Base-by-base conservation (phyloP, 92 coral and sea anemone genomes). In the Chrysogorgia sp. region DNA sequence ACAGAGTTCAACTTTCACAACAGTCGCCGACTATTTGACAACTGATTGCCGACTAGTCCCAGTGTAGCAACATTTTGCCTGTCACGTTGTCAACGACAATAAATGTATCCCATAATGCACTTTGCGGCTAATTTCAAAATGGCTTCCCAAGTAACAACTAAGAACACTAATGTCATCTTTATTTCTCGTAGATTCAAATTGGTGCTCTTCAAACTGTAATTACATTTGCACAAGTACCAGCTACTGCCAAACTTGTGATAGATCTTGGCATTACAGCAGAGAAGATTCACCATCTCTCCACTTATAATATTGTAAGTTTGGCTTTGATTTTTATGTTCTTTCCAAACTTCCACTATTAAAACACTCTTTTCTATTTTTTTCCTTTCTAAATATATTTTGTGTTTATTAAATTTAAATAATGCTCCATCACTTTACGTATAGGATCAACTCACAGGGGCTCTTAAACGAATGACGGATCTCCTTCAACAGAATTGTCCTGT, bases 221-320 rank as follows among this genome's bases (percentile, higher is more conserved):
- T 13, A 26, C 76, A 10, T 69, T 69, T 23, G 76, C 20, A 12
- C 59, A 69, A 48, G 31, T 22, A 8, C 50, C 20, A 19, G 7
- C 76, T 13, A 57, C 25, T 47, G 59, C 40, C 22, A 23, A 26
- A 30, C 76, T 45, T 69, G 25, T 45, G 28, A 35, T 69, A 24
- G 20, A 28, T 2, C 12, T 69, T 0, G 76, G 76, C 25, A 30
- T 69, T 29, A 69, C 60, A 17, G 59, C 59, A 23, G 41, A 69
- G 28, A 69, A 69, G 76, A 10, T 69, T 35, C 34, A 45, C 33
- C 59, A 45, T 10, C 76, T 69, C 15, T 26, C 59, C 15, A 57
- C 25, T 13, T 69, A 69, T 49, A 48, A 69, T 28, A 26, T 57
- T 34, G 76, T 69, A 37, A 26, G 76, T 69, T 34, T 34, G 22